Evolutionary conservation across 2,888 invertebrate genomes (phyloP), one percentile per base, ranked within the genome.

Genomic region (Chaitophorus viminalis): DNA sequence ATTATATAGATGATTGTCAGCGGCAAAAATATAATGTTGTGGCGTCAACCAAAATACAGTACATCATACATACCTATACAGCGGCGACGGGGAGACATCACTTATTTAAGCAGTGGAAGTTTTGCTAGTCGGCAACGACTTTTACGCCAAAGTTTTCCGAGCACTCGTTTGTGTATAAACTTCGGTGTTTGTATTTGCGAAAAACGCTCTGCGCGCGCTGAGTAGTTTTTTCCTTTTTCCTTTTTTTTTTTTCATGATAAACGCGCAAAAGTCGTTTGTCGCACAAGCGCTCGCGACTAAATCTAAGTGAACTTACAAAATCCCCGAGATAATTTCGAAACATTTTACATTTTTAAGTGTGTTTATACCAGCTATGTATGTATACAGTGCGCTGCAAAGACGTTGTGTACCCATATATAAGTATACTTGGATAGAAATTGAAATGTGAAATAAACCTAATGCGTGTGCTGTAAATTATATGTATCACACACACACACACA

Each of bases 191-290:
- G 77, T 86, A 72, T 86, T 86, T 72, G 36, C 54, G 79, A 52
- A 60, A 78, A 86, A 86, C 54, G 77, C 68, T 70, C 33, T 2
- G 65, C 8, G 76, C 25, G 74, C 54, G n/a, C n/a, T n/a, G n/a
- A n/a, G n/a, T 68, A 77, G 65, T 68, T 76, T 65, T 76, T 39
- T 5, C 36, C 6, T 39, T 39, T 39, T 39, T 39, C 6, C 6
- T 5, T 6, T 6, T 60, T 74, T 36, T 74, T 74, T 74, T 46
- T 46, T 46, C 9, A 8, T 46, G 65, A 85, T 76, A 68, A 85
- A 85, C 85, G 85, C 77, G 85, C 11, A 68, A 86, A 86, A 86
- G 86, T 79, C 86, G 86, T 86, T 86, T 86, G 78, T 86, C 78
- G 86, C 70, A 21, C 86, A 68, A 85, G 14, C 70, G 54, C 52